phyloP scores from a whole-genome alignment of 2,113 vertebrate species.

The Pachypanchax playfairii region DNA sequence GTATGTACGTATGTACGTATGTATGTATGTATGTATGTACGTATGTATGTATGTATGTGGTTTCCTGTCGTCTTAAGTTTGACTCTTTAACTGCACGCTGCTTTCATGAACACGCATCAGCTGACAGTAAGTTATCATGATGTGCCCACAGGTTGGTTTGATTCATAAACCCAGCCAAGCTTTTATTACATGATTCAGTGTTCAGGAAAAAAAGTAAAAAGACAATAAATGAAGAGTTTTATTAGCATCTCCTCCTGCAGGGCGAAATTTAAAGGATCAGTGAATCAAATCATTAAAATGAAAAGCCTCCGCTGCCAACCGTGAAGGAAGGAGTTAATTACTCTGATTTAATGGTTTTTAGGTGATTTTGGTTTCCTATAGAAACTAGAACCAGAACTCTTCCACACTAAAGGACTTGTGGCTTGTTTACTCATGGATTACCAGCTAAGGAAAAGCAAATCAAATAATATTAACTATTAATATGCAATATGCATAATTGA shows the following conservation, averaged over 20 bases:
- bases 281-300: slow-evolving; percentile 85
- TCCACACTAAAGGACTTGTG: slow-evolving; percentile 44
- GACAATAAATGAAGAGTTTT: slow-evolving; percentile 73
- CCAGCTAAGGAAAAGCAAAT: slow-evolving; percentile 60
- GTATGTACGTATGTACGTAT: too few relatives aligned
- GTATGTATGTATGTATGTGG: too few relatives aligned
- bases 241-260: slow-evolving; percentile 72
- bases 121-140: slow-evolving; percentile 22
- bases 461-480: slow-evolving; percentile 73
- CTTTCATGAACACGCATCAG: background rate
- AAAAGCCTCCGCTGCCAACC: slow-evolving; percentile 71
- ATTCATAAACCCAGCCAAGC: slow-evolving; percentile 48
- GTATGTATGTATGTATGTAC: too few relatives aligned
- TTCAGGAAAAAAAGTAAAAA: slow-evolving; percentile 44
- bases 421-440: slow-evolving; percentile 66
- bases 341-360: slow-evolving; percentile 63
- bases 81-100: slow-evolving; percentile 22
- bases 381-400: slow-evolving; percentile 27
- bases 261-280: slow-evolving; percentile 84
- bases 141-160: background rate
- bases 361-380: slow-evolving; percentile 44
- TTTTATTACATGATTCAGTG: slow-evolving; percentile 56
- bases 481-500: slow-evolving; percentile 72
- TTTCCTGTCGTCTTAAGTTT: background rate
- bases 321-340: slow-evolving; percentile 82